Evolutionary conservation across 2,888 invertebrate species (phyloP), one percentile per base, ranked within the genome.

Genomic region (Conops quadrifasciatus): DNA sequence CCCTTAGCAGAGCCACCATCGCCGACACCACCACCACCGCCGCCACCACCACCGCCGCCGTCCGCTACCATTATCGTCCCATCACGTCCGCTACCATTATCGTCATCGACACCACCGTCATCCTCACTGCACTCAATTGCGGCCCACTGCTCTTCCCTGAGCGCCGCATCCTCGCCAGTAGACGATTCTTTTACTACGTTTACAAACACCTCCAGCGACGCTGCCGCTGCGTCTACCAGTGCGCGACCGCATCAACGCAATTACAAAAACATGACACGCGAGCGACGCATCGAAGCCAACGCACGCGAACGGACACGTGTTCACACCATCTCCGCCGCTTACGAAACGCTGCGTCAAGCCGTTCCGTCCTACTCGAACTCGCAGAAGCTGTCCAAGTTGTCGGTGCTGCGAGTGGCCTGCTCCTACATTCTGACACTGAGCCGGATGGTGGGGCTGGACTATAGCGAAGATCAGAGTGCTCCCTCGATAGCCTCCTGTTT

Each of bases 221-320:
- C 4, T 36, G 36, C 36, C 9, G 36, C 36, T 9, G 43, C 36
- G 70, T 36, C 19, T 72, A 36, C 74, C 28, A 67, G 69, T 13
- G 79, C 80, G 21, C 83, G 87, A 70, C 87, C 90, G 69, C 91
- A 93, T 75, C 94, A 94, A 80, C 88, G 95, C 75, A 96, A 96
- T 84, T 97, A 97, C 86, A 97, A 97, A 83, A 97, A 96, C 84
- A 96, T 97, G 96, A 97, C 95, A 0, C 88, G 95, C 24, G 96
- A 96, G 83, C 87, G 97, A 77, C 88, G 97, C 75, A 95, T 97
- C 81, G 97, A 97, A 83, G 97, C 97, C 0, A 97, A 97, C 82
- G 97, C 97, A 0, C 88, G 97, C 5, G 97, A 97, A 83, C 87
- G 97, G 72, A 95, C 96, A 7, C 88, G 97, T 67, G 97, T 97